Evolutionary conservation across 2,113 vertebrate genomes (phyloP).

Genomic region (Nyctibius bracteatus): DNA sequence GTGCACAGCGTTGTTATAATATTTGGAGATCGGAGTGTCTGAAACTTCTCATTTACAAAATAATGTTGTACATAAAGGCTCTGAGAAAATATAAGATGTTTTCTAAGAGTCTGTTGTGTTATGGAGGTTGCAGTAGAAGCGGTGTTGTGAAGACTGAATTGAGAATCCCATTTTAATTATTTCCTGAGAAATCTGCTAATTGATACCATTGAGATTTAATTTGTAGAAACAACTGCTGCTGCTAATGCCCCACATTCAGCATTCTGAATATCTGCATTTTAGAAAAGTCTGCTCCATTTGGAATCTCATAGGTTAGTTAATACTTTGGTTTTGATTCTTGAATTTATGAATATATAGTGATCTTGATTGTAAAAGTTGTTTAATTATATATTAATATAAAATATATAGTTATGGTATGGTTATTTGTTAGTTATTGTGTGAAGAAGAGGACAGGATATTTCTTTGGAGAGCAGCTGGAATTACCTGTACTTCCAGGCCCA

Average conservation of each 20-base stretch:
- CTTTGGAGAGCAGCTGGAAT: not conserved
- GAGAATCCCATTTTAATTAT: not conserved
- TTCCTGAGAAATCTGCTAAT: constrained; percentile 21
- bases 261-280: not conserved
- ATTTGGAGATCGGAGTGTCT: not conserved
- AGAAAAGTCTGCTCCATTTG: not conserved
- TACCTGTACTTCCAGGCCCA: not conserved
- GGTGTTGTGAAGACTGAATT: not conserved
- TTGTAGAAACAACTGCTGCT: not conserved
- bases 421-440: not conserved
- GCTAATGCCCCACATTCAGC: not conserved
- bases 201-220: constrained; percentile 28
- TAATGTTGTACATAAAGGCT: not conserved
- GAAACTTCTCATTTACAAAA: not conserved
- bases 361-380: not conserved
- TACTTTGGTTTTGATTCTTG: not conserved
- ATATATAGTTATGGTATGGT: not conserved
- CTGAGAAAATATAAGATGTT: not conserved
- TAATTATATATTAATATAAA: not conserved
- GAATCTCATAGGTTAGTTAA: not conserved
- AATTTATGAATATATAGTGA: not conserved
- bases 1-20: accelerated
- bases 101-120: not conserved
- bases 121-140: not conserved
- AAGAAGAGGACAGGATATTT: not conserved